Evolutionary conservation across 2,113 vertebrate genomes (phyloP), one percentile per base, ranked within the genome.

Genomic region (Triplophysa dalaica): DNA sequence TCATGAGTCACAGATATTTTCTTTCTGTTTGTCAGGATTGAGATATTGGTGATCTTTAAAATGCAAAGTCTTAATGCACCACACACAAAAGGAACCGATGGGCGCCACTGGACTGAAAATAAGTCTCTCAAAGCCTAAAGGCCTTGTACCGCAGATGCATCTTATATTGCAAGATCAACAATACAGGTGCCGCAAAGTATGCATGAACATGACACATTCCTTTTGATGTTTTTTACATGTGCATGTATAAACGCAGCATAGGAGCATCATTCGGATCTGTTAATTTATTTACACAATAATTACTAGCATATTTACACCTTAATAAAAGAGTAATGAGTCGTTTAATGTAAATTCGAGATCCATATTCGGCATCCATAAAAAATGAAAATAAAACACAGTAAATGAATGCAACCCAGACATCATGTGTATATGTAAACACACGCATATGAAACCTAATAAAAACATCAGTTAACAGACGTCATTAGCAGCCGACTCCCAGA

Each of bases 301-400:
- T 43, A 45, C 41, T 63, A 60, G 21, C 73, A 48, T 22, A 75
- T 75, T 75, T 75, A 75, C 21, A 63, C 73, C 60, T 60, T 19
- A 43, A 21, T 60, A 1, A 73, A 73, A 60, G 41, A 73, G 54
- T 41, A 45, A 45, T 45, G 17, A 63, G 48, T 62, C 9, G 48
- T 75, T 48, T 4, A 5, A 50, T 63, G 22, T 45, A 73, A 58
- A 60, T 22, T 8, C 9, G 26, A 41, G 38, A 63, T 29, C 1
- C 10, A 76, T 64, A 22, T 29, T 29, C 41, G 12, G 29, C 50
- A 22, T 17, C 26, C 19, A 50, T 58, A 41, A 60, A 22, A 19
- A 54, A 38, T 38, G 7, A 6, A 38, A 38, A 38, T 7, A 38
- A 38, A 38, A 6, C 6, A 38, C 33, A 1, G 33, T 0, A 38